A percentile compares a stretch with the other conserved stretches of the same genome.
Evolutionary conservation across 2,888 invertebrate genomes (phyloP).

Genomic region (Leucophenga montana): DNA sequence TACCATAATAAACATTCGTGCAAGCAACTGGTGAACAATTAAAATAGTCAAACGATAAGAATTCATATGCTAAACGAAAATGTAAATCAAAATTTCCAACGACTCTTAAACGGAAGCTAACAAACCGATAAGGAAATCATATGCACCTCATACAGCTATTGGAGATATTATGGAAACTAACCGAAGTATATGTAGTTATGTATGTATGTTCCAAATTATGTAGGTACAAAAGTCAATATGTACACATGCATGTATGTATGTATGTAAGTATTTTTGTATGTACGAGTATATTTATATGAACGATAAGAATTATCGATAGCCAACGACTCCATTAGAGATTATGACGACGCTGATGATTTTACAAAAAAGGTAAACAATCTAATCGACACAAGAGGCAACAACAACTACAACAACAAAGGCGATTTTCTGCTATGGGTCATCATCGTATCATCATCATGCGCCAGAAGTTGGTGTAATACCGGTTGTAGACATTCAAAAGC

Average conservation of each 20-base stretch:
- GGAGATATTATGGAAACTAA: too few relatives aligned
- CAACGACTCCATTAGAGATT: slow-evolving; percentile 10
- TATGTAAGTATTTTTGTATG: too few relatives aligned
- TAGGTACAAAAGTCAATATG: too few relatives aligned
- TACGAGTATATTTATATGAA: not conserved
- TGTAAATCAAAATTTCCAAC: too few relatives aligned
- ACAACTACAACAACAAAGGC: slow-evolving; percentile 52
- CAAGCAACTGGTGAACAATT: too few relatives aligned
- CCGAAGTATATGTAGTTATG: slow-evolving; percentile 4
- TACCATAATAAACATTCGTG: too few relatives aligned
- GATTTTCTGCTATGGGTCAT: slow-evolving; percentile 33
- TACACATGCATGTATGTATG: slow-evolving; percentile 19
- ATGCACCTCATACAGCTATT: too few relatives aligned
- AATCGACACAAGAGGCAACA: slow-evolving; percentile 56
- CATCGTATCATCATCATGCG: not conserved
- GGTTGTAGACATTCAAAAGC: slow-evolving; percentile 32
- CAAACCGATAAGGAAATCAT: not conserved
- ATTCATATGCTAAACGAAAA: not conserved
- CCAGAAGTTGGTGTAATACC: slow-evolving; percentile 35
- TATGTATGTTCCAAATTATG: too few relatives aligned
- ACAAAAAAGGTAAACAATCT: slow-evolving; percentile 64
- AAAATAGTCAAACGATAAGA: slow-evolving; percentile 51
- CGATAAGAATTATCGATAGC: slow-evolving; percentile 23
- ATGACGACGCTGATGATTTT: slow-evolving; percentile 53
- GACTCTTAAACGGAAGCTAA: slow-evolving; percentile 1